A percentile compares a stretch with the other conserved stretches of the same genome.
Conservation (phyloP, 2,888 invertebrate species). For the Dasypogon diadema region DNA sequence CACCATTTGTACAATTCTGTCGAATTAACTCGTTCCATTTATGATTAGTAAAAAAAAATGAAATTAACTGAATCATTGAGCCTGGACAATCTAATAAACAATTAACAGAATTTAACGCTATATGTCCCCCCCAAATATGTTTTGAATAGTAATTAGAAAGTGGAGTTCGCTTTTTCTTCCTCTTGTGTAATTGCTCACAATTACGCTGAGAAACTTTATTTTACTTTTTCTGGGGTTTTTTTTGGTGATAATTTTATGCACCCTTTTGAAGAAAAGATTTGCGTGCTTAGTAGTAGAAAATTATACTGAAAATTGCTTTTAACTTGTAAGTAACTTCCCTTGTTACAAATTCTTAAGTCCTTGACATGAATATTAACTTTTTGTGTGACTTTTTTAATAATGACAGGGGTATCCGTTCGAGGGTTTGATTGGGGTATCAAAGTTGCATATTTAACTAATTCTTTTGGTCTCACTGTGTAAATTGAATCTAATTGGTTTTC, state of each 20-base stretch:
- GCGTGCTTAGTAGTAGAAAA: conserved; percentile 1
- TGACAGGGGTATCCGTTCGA: not conserved
- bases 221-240: not conserved
- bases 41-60: no score
- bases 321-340: conserved; percentile 11
- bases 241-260: conserved; percentile 11
- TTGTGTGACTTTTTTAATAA: not conserved
- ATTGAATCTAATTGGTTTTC: not conserved
- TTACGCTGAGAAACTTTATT: not conserved
- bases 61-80: not conserved
- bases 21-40: no score
- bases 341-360: conserved; percentile 5
- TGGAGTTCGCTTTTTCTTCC: not conserved
- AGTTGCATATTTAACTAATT: not conserved
- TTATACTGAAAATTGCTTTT: conserved; percentile 13
- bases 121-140: conserved; percentile 2
- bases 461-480: not conserved
- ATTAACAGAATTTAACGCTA: conserved; percentile 6
- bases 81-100: not conserved
- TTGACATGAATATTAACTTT: conserved; percentile 18
- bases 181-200: not conserved
- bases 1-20: no score
- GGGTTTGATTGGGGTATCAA: not conserved
- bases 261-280: conserved; percentile 9
- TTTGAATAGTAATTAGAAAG: conserved; percentile 13